Base-by-base conservation (phyloP, 2,888 invertebrate genomes). In the Drosophila fulvimacula region DNA sequence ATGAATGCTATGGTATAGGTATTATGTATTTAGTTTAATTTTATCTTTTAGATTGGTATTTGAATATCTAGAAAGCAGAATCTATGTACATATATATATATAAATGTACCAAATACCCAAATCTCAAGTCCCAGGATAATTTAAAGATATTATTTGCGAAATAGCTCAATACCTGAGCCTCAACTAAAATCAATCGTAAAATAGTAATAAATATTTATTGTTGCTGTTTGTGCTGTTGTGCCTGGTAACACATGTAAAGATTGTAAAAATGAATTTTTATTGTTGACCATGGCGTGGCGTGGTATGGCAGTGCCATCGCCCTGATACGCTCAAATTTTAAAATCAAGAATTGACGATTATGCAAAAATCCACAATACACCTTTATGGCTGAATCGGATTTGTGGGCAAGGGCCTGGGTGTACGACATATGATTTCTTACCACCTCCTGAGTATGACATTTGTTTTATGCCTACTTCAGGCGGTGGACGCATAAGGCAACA, bases 341-440 rank as follows among this genome's bases (percentile, higher is more conserved):
- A 86, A 86, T 88, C 87, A 82, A 73, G 73, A 88, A 86, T 85
- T 84, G 88, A 76, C 86, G 87, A 86, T 86, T 86, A 88, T 86
- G 86, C 88, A 86, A 86, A 85, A 84, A 81, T 76, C 63, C 71
- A 70, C 79, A 84, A 73, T 46, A 69, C 82, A 88, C 83, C 86
- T 82, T 86, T 86, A 82, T 73, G 70, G 59, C 69, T 30, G 56
- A 34, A 41, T 52, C 55, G 24, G 56, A 63, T 69, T 74, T 39
- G 56, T 48, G 61, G 61, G 58, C 32, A 39, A 49, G 67, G 52
- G 51, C 51, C 27, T 27, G 27, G 27, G 36, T 21, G 17, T 67
- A 17, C 49, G 58, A 36, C 55, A 59, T 66, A 69, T 86, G 82
- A 72, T 73, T 81, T 70, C 64, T 65, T 70, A 59, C 79, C 75